phyloP scores from a whole-genome alignment of 2,113 vertebrate species.

The Colaptes auratus region DNA sequence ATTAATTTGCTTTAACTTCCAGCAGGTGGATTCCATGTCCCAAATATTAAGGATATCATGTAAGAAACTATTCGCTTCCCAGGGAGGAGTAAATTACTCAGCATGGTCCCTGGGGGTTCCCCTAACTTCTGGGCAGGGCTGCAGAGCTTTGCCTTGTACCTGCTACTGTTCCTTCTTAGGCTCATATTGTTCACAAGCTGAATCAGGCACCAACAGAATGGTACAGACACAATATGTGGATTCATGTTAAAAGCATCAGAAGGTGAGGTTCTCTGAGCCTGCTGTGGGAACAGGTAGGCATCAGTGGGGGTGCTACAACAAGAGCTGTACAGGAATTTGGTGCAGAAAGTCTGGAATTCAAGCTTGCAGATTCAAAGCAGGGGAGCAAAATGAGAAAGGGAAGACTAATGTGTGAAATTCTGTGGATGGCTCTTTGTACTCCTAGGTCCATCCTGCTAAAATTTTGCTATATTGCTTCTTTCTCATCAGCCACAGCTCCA shows the following conservation, averaged over 20 bases:
- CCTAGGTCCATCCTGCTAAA: neutral
- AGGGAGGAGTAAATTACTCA: neutral
- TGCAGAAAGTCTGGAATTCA: neutral
- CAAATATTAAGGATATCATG: neutral
- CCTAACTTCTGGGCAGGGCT: neutral
- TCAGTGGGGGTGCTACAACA: neutral
- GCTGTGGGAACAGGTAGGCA: fast-evolving
- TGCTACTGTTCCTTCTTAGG: neutral
- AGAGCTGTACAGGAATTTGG: neutral
- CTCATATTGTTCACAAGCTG: fast-evolving
- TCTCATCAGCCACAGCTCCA: neutral
- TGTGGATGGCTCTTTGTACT: neutral
- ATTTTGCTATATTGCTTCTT: neutral
- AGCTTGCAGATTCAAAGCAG: neutral
- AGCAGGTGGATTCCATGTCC: neutral
- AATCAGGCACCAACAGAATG: neutral
- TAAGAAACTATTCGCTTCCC: neutral
- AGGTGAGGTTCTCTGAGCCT: neutral
- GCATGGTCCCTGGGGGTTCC: neutral
- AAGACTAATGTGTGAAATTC: neutral
- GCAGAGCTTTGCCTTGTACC: neutral
- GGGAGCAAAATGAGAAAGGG: neutral
- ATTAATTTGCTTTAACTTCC: neutral
- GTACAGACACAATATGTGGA: fast-evolving
- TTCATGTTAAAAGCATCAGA: neutral